Evolutionary conservation across 2,888 invertebrate genomes (phyloP), one percentile per base, ranked within the genome.

Genomic region (Aleiodes testaceus): DNA sequence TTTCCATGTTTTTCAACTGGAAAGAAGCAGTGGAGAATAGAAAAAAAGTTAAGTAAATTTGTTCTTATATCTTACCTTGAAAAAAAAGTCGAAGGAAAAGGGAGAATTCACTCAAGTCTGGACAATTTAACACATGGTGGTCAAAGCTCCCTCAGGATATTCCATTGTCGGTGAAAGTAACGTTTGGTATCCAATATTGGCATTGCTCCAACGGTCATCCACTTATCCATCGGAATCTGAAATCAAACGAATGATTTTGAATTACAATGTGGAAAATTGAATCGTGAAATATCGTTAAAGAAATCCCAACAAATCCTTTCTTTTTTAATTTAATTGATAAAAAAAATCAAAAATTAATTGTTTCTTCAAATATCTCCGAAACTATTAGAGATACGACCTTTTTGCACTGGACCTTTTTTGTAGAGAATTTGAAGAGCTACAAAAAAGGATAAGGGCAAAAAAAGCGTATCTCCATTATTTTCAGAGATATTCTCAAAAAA

Each of bases 211-310:
- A 26, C 26, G 26, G 22, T 53, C 26, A 36, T 36, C 36, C 36
- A 26, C 53, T 22, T 53, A 53, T 53, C 53, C 53, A 53, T 53
- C 53, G 53, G 26, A 26, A 22, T 53, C 53, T 30, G 26, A 53
- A 26, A 26, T 30, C 52, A 52, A 52, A 52, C 52, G 52, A 22
- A 22, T 22, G 22, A 12, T 36, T 52, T 52, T 52, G 52, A 52
- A 22, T 52, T 52, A 20, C 52, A 52, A 18, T 16, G 16, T 16
- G 52, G 52, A 22, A 50, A 52, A 52, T 52, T 20, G 22, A 52
- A 52, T 52, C 5, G 12, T 11, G 12, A 52, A 12, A 22, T 52
- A n/a, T 52, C 22, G 20, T 52, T 52, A 52, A 18, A 9, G 9
- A n/a, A n/a, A n/a, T n/a, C n/a, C n/a, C n/a, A n/a, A n/a, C n/a